phyloP scores from a whole-genome alignment of 2,797 vertebrate species.

The Arrhamphus sclerolepis region DNA sequence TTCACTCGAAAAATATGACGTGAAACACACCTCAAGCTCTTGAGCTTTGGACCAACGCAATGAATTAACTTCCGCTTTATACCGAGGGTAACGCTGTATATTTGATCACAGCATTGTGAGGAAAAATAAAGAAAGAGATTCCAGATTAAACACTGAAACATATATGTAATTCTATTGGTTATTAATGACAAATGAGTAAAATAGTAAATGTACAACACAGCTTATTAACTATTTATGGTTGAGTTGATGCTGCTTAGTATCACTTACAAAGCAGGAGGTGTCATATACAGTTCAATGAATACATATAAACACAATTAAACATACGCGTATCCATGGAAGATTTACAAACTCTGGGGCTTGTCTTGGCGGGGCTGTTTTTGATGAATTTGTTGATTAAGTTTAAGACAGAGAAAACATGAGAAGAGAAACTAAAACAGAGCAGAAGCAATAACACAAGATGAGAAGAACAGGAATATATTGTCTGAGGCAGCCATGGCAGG shows the following conservation, averaged over 20 bases:
- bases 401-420: constrained; percentile 8
- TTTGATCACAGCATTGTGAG: no score
- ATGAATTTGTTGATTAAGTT: background rate
- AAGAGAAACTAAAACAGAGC: constrained; percentile 17
- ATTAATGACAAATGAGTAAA: no score
- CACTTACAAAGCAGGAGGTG: background rate
- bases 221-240: no score
- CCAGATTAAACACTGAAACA: no score
- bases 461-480: constrained; percentile 67
- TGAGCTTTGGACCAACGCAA: background rate
- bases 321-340: background rate
- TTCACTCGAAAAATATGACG: background rate
- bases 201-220: no score
- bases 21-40: no score
- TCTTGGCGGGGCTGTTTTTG: background rate
- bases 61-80: no score
- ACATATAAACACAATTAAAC: background rate
- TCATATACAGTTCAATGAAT: background rate
- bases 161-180: no score
- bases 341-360: background rate
- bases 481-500: constrained; percentile 53
- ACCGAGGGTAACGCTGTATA: background rate
- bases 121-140: no score
- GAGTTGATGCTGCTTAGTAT: background rate
- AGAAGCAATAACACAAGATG: constrained; percentile 36